Percentiles rank a stretch among this genome's conserved stretches.
These are phyloP conservation scores for Drosophila bocki DNA, from an alignment of 1,140 invertebrate genomes.

Conservation along the genomic window DNA sequence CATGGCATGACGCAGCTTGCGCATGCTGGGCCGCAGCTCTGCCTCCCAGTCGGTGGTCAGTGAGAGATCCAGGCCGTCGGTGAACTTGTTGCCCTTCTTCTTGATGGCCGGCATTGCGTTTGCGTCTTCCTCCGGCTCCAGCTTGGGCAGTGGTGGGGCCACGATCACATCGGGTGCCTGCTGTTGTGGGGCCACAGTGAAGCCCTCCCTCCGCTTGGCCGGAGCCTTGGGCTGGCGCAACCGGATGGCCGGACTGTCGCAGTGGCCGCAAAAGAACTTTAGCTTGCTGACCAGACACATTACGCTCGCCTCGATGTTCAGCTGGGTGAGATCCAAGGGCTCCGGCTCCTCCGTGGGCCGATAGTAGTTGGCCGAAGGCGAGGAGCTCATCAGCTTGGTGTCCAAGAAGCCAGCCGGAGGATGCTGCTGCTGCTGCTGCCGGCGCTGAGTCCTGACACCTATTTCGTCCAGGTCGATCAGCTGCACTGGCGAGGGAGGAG, in stretches of 20 bases:
- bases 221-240: constrained; percentile 85
- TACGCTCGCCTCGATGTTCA: constrained; percentile 95
- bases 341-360: constrained; percentile 93
- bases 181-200: constrained; percentile 64
- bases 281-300: constrained; percentile 94
- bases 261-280: constrained; percentile 90
- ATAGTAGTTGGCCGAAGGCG: constrained; percentile 92
- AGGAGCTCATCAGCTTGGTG: constrained; percentile 90
- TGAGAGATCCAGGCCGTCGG: constrained; percentile 89
- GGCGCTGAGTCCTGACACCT: constrained; percentile 1
- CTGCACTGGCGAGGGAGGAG: constrained; percentile 6
- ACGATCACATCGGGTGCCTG: constrained; percentile 68
- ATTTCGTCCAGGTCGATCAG: constrained; percentile 68
- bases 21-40: constrained; percentile 92
- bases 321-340: constrained; percentile 94
- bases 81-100: constrained; percentile 89
- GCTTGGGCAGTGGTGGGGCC: constrained; percentile 30
- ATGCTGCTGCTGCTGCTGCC: constrained; percentile 9
- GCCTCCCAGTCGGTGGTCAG: constrained; percentile 89
- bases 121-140: constrained; percentile 58
- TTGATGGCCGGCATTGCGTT: constrained; percentile 11
- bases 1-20: constrained; percentile 92
- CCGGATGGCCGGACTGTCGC: constrained; percentile 90
- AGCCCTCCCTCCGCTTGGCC: constrained; percentile 81
- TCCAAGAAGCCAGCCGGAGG: constrained; percentile 87